These are phyloP conservation scores for Pluvialis apricaria DNA, from an alignment of 2,113 vertebrate species.

Conservation along the genomic window DNA sequence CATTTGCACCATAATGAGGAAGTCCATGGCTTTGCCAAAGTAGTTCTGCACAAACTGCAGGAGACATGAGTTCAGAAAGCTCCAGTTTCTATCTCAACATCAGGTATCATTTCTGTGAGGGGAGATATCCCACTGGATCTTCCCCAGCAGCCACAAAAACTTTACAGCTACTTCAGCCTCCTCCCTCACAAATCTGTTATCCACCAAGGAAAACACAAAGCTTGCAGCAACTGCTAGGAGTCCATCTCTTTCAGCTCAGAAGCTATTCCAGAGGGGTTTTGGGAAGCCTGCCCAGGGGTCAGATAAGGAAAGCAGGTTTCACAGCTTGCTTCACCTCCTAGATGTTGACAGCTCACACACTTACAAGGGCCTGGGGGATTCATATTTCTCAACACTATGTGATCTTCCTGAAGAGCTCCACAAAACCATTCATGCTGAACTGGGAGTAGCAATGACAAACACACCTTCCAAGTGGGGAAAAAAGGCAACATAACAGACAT, in stretches of 20 bases:
- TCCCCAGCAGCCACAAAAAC: background rate
- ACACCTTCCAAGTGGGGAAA: background rate
- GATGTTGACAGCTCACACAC: background rate
- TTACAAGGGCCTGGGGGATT: background rate
- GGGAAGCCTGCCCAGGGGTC: background rate
- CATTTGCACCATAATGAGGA: background rate
- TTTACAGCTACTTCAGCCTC: background rate
- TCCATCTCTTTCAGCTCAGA: background rate
- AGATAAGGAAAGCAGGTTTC: background rate
- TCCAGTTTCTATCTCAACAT: background rate
- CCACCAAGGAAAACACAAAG: background rate
- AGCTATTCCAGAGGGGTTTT: background rate
- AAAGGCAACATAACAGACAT: background rate
- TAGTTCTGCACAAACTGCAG: background rate
- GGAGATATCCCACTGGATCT: background rate
- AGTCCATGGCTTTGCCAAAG: background rate
- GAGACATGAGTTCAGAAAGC: background rate
- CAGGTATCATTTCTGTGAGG: rapidly evolving
- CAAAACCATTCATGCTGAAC: background rate
- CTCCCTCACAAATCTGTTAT: background rate
- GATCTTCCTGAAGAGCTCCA: background rate
- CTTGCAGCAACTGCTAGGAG: background rate
- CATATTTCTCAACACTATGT: background rate
- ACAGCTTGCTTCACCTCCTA: background rate
- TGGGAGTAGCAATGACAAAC: background rate